Base-by-base conservation (phyloP, 2,797 vertebrate species). In the Sebastes kiyomatsui region DNA sequence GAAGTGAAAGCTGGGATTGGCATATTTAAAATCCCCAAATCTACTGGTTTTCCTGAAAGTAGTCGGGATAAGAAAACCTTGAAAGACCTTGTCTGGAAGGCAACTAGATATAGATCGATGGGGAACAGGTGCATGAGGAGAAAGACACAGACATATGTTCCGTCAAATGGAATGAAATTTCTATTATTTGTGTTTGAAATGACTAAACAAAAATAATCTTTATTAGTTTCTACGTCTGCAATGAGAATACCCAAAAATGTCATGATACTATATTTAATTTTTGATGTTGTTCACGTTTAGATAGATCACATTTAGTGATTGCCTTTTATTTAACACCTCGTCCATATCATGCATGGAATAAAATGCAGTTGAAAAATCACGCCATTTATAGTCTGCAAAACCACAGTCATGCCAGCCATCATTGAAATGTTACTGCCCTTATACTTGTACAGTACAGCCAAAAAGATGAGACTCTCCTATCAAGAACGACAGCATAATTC, bases 41-140 rank as follows among this genome's bases (percentile, higher is more conserved):
- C 38, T 78, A 55, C 55, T 80, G 75, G 71, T 86, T 77, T 81
- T 82, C 54, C 56, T 54, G 55, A 71, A 82, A 82, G 64, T 49
- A 79, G 62, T 14, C n/a, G 27, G 23, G 49, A 75, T 83, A 75
- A 79, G 46, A 38, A 80, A 82, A 66, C 80, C 69, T 83, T 83
- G 35, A 75, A 79, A 88, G 76, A 85, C 76, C 67, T 62, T 79
- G 70, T 82, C 78, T 89, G 75, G 74, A 88, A 86, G 72, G 64
- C 77, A 75, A 56, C 69, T 60, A 66, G 32, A 80, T 72, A 64
- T 72, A 64, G 77, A 92, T 90, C 22, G 52, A 88, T 88, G 77
- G 61, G 23, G 75, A 92, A 88, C 89, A 92, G 84, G 84, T 91
- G 91, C 68, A 80, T 2, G 16, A 59, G 60, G 52, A 76, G 46